Evolutionary conservation across 2,113 vertebrate genomes (phyloP), one percentile per base, ranked within the genome.

Genomic region (Manacus vitellinus): DNA sequence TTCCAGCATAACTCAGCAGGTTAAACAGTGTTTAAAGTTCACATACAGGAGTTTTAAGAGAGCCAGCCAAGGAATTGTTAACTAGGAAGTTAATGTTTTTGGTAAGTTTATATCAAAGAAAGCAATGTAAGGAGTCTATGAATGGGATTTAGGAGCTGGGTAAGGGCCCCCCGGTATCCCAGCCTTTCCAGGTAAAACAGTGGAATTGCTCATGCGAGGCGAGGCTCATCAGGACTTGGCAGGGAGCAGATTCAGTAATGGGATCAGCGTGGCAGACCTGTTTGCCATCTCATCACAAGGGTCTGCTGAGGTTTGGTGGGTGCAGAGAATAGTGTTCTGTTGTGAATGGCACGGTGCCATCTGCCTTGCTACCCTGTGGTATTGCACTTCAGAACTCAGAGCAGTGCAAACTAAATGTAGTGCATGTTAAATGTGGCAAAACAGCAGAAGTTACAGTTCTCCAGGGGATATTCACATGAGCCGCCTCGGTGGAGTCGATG

Each of bases 401-500:
- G 75, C 70, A 22, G 41, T 67, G 80, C 80, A 67, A 12, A 22
- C 12, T 22, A 10, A 63, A 8, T 5, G n/a, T 6, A 23, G 66
- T 23, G n/a, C 61, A 5, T 1, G 4, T 65, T 78, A 66, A 82
- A 41, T n/a, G 58, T 6, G 1, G 62, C 79, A 54, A 41, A 87
- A 4, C 0, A 0, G 73, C 35, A 28, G 39, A 70, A 70, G 41
- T 75, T 51, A 6, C 4, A n/a, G 89, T 23, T 92, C 91, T 62
- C n/a, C 15, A 6, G 81, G 35, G 47, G n/a, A 14, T 35, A 13
- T 73, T 82, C 88, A n/a, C 28, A 14, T 59, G 61, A 68, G 52
- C 73, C 0, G 0, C 49, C 76, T 76, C 4, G 1, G 22, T 62
- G 86, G 85, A 61, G 30, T 52, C 0, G 0, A 9, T 0, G 1